Evolutionary conservation across 1,140 invertebrate species (phyloP), one percentile per base, ranked within the genome.

Genomic region (Akabosia matsudoensis): DNA sequence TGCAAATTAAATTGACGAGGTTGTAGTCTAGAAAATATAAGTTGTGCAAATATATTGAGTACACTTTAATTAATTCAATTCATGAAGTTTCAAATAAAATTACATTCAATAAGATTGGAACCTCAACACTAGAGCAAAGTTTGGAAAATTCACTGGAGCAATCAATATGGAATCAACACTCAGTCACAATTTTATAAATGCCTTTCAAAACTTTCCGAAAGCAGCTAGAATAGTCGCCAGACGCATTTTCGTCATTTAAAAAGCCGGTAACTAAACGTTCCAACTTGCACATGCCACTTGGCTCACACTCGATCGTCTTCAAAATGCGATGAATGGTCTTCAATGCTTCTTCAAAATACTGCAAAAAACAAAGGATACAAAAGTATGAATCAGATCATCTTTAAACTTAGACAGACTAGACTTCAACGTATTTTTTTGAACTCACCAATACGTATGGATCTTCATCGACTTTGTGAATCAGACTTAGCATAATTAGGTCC

Each of bases 161-260:
- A 61, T 61, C 24, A 16, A 16, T 61, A 61, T 3, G 54, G 24
- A 61, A 45, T 67, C n/a, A n/a, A n/a, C n/a, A n/a, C n/a, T n/a
- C n/a, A n/a, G 28, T 67, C 7, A 31, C 10, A 31, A 67, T 67
- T 67, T 67, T 67, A 31, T 31, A 67, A 67, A 67, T 67, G 13
- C 31, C 31, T 30, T 67, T 67, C 28, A 67, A 67, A 24, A 67
- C 24, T 7, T n/a, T 7, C 13, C 61, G 61, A 22, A n/a, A 16
- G 54, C 10, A 56, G 54, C 22, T 7, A 56, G 7, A 7, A 45
- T 45, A 45, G 18, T 56, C 54, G 10, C n/a, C 54, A 56, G 54
- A 10, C 4, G 37, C 37, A 10, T 45, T n/a, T n/a, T n/a, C n/a
- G n/a, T n/a, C n/a, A n/a, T n/a, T n/a, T n/a, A n/a, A n/a, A n/a